A percentile compares a stretch with the other conserved stretches of the same genome.
Conservation (phyloP, 2,113 vertebrate genomes). For the Entelurus aequoreus region DNA sequence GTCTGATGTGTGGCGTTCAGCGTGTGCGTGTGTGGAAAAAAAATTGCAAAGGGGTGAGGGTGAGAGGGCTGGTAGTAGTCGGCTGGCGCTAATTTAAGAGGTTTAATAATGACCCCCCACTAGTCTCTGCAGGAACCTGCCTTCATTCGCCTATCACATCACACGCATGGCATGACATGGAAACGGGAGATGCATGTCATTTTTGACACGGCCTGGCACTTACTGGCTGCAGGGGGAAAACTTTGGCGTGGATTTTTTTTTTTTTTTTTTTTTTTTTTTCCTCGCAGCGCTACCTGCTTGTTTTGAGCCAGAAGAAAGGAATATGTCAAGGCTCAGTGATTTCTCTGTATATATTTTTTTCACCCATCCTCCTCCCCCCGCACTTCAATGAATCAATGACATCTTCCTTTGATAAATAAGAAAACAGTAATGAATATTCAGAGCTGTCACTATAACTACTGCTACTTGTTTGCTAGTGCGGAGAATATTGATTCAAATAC, state of each 20-base stretch:
- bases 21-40: constrained; percentile 13
- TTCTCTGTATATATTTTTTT: constrained; percentile 15
- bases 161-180: constrained; percentile 67
- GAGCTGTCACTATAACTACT: neutral
- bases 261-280: too few species aligned
- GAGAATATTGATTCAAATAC: neutral
- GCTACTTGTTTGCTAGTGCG: constrained; percentile 17
- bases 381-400: constrained; percentile 25
- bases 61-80: constrained; percentile 6
- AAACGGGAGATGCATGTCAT: constrained; percentile 66
- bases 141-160: constrained; percentile 69
- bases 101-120: constrained; percentile 70
- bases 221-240: constrained; percentile 61
- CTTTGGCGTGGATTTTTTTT: constrained; percentile 23
- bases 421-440: constrained; percentile 22
- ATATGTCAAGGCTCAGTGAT: constrained; percentile 5
- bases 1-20: constrained; percentile 33
- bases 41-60: constrained; percentile 47
- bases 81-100: constrained; percentile 62
- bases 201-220: constrained; percentile 67
- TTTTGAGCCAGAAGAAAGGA: constrained; percentile 30
- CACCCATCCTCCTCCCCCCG: neutral
- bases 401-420: constrained; percentile 11
- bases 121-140: constrained; percentile 63
- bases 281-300: constrained; percentile 36